Conservation (phyloP, 2,888 invertebrate genomes). For the Stictocephala bisonia region DNA sequence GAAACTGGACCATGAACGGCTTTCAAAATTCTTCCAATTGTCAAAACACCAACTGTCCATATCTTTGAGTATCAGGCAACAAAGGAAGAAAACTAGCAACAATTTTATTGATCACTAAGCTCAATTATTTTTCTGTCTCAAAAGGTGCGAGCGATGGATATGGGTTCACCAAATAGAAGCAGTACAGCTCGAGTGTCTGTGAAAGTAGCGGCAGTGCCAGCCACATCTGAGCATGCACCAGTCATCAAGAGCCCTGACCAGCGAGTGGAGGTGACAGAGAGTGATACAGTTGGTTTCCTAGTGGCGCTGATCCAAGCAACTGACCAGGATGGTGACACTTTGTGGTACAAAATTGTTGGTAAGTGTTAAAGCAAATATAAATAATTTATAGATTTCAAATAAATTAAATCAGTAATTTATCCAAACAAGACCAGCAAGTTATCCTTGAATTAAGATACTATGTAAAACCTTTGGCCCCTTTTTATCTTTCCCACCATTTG, state of each 20-base stretch:
- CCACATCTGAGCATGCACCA: conserved; percentile 71
- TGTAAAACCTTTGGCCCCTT: neutral
- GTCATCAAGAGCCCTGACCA: conserved; percentile 72
- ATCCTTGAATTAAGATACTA: neutral
- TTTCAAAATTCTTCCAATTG: too few relatives aligned
- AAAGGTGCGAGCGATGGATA: conserved; percentile 88
- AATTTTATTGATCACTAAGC: too few relatives aligned
- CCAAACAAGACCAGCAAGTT: neutral
- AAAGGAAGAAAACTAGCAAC: too few relatives aligned
- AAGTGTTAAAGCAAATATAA: conserved; percentile 64
- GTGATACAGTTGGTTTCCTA: conserved; percentile 87
- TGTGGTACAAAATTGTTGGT: conserved; percentile 94
- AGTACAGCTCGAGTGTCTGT: conserved; percentile 82
- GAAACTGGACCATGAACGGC: too few relatives aligned
- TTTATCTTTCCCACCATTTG: too few relatives aligned
- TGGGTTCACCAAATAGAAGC: conserved; percentile 78
- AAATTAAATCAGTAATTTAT: too few relatives aligned
- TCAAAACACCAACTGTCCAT: too few relatives aligned
- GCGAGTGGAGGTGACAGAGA: conserved; percentile 82
- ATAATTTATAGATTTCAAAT: neutral
- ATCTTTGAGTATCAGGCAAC: too few relatives aligned
- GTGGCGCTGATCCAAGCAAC: conserved; percentile 86
- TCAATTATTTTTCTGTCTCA: too few relatives aligned
- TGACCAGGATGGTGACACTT: conserved; percentile 86
- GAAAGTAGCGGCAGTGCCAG: conserved; percentile 71